Conservation (phyloP, 92 coral and sea anemone species). For the Paramuricea clavata region DNA sequence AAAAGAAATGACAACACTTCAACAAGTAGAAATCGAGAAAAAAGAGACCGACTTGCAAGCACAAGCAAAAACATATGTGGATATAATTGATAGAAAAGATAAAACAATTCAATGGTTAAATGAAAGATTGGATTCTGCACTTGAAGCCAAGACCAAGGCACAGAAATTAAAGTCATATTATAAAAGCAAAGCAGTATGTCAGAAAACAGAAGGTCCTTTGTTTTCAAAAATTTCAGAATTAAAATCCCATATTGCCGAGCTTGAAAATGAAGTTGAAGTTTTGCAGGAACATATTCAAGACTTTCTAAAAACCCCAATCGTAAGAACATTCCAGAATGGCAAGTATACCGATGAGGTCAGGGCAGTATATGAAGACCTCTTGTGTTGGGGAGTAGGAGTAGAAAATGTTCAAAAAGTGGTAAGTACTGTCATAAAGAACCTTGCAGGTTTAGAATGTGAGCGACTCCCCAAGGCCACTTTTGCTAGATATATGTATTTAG, state of each 20-base stretch:
- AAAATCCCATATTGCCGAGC: not conserved
- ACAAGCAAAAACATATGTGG: not conserved
- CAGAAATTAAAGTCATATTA: not conserved
- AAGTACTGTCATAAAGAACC: constrained; percentile 29
- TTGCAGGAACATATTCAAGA: constrained; percentile 1
- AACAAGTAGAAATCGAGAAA: no score
- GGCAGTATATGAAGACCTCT: constrained; percentile 47
- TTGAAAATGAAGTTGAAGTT: constrained; percentile 31
- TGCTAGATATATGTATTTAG: no score
- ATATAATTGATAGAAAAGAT: not conserved
- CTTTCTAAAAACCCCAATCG: not conserved
- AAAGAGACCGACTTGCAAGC: constrained; percentile 6
- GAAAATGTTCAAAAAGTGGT: constrained; percentile 50
- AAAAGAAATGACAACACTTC: not conserved
- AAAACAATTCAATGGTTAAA: not conserved
- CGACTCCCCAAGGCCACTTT: constrained; percentile 55
- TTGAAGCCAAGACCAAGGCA: not conserved
- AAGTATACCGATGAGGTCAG: constrained; percentile 41
- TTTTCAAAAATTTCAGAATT: not conserved
- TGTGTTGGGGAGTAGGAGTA: constrained; percentile 57
- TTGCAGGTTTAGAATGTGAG: constrained; percentile 43
- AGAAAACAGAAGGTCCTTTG: not conserved
- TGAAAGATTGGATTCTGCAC: not conserved
- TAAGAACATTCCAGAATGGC: constrained; percentile 40
- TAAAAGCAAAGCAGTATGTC: not conserved